These are phyloP conservation scores for Brachionus plicatilis DNA, from an alignment of 1,140 invertebrate species.

Conservation along the genomic window DNA sequence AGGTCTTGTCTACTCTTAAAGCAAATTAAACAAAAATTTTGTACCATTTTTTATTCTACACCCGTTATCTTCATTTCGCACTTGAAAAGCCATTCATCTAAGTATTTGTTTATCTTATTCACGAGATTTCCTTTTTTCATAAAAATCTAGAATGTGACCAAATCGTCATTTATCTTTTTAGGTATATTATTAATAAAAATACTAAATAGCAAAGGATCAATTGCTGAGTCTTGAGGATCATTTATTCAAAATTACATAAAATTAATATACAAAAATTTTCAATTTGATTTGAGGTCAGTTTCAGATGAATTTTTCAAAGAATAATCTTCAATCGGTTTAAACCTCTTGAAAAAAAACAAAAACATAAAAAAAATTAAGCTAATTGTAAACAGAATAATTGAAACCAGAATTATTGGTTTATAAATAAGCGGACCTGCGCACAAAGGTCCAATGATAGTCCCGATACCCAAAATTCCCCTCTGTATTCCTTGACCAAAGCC, in stretches of 20 bases:
- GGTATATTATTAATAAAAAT: no score
- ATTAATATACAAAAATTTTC: background rate
- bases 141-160: no score
- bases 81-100: no score
- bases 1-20: no score
- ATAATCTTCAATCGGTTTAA: background rate
- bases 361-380: background rate
- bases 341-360: background rate
- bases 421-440: background rate
- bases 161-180: no score
- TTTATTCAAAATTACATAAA: background rate
- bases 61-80: no score
- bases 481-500: constrained; percentile 40
- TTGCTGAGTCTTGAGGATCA: background rate
- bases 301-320: background rate
- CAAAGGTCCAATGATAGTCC: constrained; percentile 30
- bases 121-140: no score
- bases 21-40: no score
- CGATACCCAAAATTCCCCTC: constrained; percentile 14
- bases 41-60: no score
- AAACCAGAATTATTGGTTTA: background rate
- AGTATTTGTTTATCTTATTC: no score
- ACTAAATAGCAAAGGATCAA: no score
- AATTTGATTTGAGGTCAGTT: background rate
- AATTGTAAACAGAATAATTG: background rate